Evolutionary conservation across 2,888 invertebrate genomes (phyloP), one percentile per base, ranked within the genome.

Genomic region (Orchestes rusci): DNA sequence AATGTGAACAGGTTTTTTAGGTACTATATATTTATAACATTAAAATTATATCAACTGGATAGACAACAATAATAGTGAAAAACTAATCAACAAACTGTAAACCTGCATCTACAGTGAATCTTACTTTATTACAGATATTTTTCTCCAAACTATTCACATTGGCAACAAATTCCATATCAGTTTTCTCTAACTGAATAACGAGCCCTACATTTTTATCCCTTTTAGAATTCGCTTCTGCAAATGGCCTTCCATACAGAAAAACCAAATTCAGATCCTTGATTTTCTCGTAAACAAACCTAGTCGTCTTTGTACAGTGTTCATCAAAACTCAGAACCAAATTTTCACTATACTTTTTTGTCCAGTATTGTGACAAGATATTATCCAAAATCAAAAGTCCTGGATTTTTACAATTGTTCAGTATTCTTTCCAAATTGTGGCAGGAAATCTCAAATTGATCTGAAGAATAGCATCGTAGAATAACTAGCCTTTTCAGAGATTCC

Each of bases 281-380:
- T 32, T 53, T 48, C 38, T 46, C 54, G 31, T 44, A 45, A 10
- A 62, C 40, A 12, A 52, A 44, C 16, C 53, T 48, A 19, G 59
- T 47, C 16, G 48, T 53, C 39, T 50, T 54, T 34, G 47, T 46
- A 18, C 55, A 51, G 48, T 57, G 53, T 29, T 55, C 52, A 37
- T 56, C 56, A 28, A 56, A 53, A 50, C 59, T 61, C 31, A 59
- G 39, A 38, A 47, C 54, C 4, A 45, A 31, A 17, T 47, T 48
- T 4, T 41, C 27, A 19, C 45, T 48, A 37, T 44, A 45, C 38
- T 55, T 52, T 4, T 52, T 45, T 32, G 46, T 51, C 61, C 62
- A 61, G 50, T 57, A 63, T 33, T 58, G 57, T 1, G 59, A 50
- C n/a, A 56, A 43, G 20, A 60, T 55, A 50, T 60, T 59, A 43